Percentiles rank a stretch among this genome's conserved stretches.
These are phyloP conservation scores for Poeciliopsis infans DNA, from an alignment of 2,797 vertebrate species.

Conservation along the genomic window DNA sequence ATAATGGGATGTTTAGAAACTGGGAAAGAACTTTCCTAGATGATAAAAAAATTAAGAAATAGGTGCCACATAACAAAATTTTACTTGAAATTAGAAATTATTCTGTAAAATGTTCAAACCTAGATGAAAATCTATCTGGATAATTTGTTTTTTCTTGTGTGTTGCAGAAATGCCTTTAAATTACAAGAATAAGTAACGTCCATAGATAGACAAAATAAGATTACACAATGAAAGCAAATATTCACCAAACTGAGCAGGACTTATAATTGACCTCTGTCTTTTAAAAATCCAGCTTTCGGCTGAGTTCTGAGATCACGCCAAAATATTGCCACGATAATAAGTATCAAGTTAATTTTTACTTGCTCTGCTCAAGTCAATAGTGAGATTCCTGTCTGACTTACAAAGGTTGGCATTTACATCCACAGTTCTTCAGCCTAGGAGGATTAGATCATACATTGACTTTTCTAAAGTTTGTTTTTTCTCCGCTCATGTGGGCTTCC, in stretches of 20 bases:
- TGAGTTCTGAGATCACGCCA: slow-evolving; percentile 7
- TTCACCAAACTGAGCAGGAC: neutral
- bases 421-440: slow-evolving; percentile 60
- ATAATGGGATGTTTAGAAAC: neutral
- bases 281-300: neutral
- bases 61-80: neutral
- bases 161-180: neutral
- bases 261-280: neutral
- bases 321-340: slow-evolving; percentile 40
- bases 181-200: neutral
- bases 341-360: slow-evolving; percentile 54
- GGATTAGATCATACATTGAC: slow-evolving; percentile 79
- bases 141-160: neutral
- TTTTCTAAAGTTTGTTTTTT: slow-evolving; percentile 77
- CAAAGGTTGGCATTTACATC: slow-evolving; percentile 79
- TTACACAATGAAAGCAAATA: neutral
- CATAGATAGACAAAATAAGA: neutral
- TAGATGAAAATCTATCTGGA: neutral
- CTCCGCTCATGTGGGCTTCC: slow-evolving; percentile 59
- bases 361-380: slow-evolving; percentile 68
- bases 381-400: slow-evolving; percentile 75
- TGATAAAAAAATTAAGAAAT: neutral
- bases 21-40: neutral
- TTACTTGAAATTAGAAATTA: neutral
- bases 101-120: neutral